Conservation (phyloP, 2,888 invertebrate genomes). For the Seira sanloemensis region DNA sequence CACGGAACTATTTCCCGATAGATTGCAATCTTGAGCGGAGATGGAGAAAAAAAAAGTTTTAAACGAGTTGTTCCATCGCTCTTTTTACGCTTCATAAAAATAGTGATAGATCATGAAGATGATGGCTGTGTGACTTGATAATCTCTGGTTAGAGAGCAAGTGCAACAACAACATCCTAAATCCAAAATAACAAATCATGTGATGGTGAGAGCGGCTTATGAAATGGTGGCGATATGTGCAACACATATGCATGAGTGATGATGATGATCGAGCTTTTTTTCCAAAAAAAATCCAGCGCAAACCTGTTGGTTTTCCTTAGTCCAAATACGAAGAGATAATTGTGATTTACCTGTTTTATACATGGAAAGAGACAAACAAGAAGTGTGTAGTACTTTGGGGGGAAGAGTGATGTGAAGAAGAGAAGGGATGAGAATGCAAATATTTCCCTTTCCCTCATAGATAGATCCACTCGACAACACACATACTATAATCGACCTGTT, state of each 20-base stretch:
- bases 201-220: too few relatives aligned
- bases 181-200: too few relatives aligned
- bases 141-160: too few relatives aligned
- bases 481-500: conserved; percentile 41
- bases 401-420: conserved; percentile 2
- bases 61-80: too few relatives aligned
- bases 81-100: too few relatives aligned
- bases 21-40: too few relatives aligned
- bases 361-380: background rate
- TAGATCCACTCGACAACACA: background rate
- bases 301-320: background rate
- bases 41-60: too few relatives aligned
- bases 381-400: background rate
- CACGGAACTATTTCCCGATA: too few relatives aligned
- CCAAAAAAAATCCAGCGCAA: background rate
- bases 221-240: conserved; percentile 52
- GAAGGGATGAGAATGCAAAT: conserved; percentile 63
- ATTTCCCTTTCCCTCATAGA: conserved; percentile 56
- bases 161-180: too few relatives aligned
- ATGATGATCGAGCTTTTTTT: conserved; percentile 48
- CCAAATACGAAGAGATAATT: conserved; percentile 51
- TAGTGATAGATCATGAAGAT: too few relatives aligned
- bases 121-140: too few relatives aligned
- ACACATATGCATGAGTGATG: conserved; percentile 37
- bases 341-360: conserved; percentile 50